A percentile compares a stretch with the other conserved stretches of the same genome.
phyloP scores from a whole-genome alignment of 2,888 invertebrate genomes.

The Globia sparganii region DNA sequence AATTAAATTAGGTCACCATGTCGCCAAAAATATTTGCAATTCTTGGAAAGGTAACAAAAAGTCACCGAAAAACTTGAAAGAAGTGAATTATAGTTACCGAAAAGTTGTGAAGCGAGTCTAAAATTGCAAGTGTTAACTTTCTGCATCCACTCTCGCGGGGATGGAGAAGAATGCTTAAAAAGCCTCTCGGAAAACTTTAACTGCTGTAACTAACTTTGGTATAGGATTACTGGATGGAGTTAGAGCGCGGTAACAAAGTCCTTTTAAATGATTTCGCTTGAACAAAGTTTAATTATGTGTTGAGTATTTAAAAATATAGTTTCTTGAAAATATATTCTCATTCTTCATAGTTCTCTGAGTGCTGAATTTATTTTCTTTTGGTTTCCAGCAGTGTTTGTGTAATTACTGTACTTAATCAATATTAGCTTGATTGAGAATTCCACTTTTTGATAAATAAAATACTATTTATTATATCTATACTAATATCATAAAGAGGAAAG shows the following conservation, averaged over 20 bases:
- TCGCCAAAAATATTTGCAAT: neutral
- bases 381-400: neutral
- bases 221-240: constrained; percentile 33
- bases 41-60: constrained; percentile 16
- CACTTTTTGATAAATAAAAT: neutral
- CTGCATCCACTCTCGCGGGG: constrained; percentile 49
- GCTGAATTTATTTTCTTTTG: neutral
- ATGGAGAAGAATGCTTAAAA: constrained; percentile 65
- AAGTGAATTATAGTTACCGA: constrained; percentile 59
- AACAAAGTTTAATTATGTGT: no score
- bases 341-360: no score
- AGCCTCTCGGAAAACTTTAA: constrained; percentile 65
- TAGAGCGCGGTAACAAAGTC: neutral
- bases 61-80: constrained; percentile 18
- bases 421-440: neutral
- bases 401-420: constrained; percentile 1
- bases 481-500: no score
- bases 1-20: constrained; percentile 11
- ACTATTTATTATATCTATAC: neutral
- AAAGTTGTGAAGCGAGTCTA: constrained; percentile 60
- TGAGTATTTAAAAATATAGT: neutral
- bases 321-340: neutral
- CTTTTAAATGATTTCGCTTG: neutral
- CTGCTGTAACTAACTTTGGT: constrained; percentile 37
- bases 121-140: constrained; percentile 68